Percentiles rank a stretch among this genome's conserved stretches.
Conservation (phyloP, 2,797 vertebrate species). For the Aselliscus stoliczkanus region DNA sequence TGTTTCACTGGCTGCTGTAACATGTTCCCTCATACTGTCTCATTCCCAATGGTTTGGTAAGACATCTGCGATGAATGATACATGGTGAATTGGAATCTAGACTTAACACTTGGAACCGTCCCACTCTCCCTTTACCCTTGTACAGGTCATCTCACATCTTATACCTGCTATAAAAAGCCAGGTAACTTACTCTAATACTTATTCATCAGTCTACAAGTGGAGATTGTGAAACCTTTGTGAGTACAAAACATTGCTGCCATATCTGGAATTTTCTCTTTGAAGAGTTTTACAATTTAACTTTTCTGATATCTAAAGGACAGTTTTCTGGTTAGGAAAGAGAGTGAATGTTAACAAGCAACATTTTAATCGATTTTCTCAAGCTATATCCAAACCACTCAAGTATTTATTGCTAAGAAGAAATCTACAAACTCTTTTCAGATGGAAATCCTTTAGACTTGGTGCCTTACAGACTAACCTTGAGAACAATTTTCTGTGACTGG, state of each 20-base stretch:
- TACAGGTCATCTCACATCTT: background rate
- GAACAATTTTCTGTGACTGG: slow-evolving; percentile 48
- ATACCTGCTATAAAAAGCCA: background rate
- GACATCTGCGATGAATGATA: slow-evolving; percentile 5
- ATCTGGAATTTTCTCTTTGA: background rate
- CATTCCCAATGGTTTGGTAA: background rate
- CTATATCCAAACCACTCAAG: background rate
- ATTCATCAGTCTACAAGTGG: background rate
- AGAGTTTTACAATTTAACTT: slow-evolving; percentile 42
- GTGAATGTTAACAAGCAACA: slow-evolving; percentile 28
- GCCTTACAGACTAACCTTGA: slow-evolving; percentile 53
- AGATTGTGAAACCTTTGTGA: background rate
- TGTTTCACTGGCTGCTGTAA: slow-evolving; percentile 21
- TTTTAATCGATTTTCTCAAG: slow-evolving; percentile 42
- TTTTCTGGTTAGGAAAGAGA: background rate
- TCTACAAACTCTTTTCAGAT: background rate
- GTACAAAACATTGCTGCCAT: background rate
- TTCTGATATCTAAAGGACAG: slow-evolving; percentile 35
- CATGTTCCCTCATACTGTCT: background rate
- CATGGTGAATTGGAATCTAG: background rate
- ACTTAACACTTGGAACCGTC: background rate
- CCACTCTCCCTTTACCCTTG: background rate
- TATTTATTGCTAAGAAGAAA: slow-evolving; percentile 16
- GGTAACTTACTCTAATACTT: background rate
- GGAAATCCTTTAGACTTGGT: slow-evolving; percentile 8